Conservation (phyloP, 2,888 invertebrate genomes). For the Fabriciana adippe region DNA sequence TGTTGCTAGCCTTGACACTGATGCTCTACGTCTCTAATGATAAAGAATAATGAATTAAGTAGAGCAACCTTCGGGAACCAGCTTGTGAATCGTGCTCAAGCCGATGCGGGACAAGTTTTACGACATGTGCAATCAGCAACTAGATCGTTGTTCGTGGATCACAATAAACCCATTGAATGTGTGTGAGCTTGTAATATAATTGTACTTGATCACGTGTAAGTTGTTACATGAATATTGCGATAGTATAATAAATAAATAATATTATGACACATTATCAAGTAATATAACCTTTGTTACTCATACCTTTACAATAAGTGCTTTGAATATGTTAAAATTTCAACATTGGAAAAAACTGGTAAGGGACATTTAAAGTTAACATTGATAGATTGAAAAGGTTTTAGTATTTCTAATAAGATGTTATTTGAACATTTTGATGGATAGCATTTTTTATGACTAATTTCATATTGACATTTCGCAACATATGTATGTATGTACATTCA, state of each 20-base stretch:
- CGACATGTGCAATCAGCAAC: constrained; percentile 29
- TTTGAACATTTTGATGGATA: constrained; percentile 10
- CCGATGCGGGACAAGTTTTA: constrained; percentile 8
- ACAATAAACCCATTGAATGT: constrained; percentile 10
- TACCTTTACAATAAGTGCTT: too few species aligned
- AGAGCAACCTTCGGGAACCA: constrained; percentile 23
- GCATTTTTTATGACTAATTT: constrained; percentile 20
- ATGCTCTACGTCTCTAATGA: constrained; percentile 51
- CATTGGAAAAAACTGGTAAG: constrained; percentile 3
- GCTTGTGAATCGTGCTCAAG: constrained; percentile 9
- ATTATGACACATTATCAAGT: neutral
- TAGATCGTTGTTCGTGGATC: constrained; percentile 12
- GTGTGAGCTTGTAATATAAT: constrained; percentile 15
- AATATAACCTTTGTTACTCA: too few species aligned
- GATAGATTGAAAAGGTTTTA: constrained; percentile 21
- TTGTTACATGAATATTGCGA: neutral
- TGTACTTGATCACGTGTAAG: neutral
- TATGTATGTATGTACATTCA: neutral
- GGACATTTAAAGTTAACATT: constrained; percentile 15
- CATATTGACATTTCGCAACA: constrained; percentile 14
- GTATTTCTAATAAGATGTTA: constrained; percentile 19
- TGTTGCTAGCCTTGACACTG: constrained; percentile 76
- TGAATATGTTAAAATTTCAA: neutral
- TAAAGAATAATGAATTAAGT: constrained; percentile 59
- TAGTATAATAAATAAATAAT: neutral